Conservation (phyloP, 2,797 vertebrate genomes). For the Ciconia nigra region DNA sequence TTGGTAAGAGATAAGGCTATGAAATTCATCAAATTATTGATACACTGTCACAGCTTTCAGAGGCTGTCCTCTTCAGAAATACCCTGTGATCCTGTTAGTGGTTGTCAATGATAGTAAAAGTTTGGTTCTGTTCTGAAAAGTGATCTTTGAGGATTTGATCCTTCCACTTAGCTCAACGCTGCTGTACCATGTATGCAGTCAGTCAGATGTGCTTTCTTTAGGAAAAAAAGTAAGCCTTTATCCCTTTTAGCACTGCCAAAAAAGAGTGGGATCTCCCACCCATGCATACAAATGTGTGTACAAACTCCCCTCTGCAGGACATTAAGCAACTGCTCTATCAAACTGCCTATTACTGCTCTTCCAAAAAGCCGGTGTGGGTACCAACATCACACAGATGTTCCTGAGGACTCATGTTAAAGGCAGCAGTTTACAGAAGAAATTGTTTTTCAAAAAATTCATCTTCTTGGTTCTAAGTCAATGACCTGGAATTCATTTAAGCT, state of each 20-base stretch:
- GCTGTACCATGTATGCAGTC: not conserved
- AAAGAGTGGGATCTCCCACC: not conserved
- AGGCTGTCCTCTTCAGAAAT: not conserved
- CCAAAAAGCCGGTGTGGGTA: not conserved
- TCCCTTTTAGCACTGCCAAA: not conserved
- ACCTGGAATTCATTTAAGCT: not conserved
- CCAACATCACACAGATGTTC: not conserved
- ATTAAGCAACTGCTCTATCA: not conserved
- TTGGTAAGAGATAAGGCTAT: not conserved
- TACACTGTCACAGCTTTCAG: not conserved
- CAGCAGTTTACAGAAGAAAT: not conserved
- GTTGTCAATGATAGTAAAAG: not conserved
- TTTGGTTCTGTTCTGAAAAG: not conserved
- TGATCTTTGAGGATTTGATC: not conserved
- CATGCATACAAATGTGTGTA: not conserved
- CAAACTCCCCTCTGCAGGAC: not conserved
- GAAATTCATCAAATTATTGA: not conserved
- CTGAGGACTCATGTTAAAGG: not conserved
- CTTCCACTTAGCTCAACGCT: not conserved
- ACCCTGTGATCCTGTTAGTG: not conserved
- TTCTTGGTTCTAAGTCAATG: not conserved
- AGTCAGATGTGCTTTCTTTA: not conserved
- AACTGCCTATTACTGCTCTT: not conserved
- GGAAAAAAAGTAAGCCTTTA: not conserved
- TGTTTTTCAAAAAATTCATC: not conserved